phyloP scores from a whole-genome alignment of 2,797 vertebrate species.

The Rhinichthys osculus region DNA sequence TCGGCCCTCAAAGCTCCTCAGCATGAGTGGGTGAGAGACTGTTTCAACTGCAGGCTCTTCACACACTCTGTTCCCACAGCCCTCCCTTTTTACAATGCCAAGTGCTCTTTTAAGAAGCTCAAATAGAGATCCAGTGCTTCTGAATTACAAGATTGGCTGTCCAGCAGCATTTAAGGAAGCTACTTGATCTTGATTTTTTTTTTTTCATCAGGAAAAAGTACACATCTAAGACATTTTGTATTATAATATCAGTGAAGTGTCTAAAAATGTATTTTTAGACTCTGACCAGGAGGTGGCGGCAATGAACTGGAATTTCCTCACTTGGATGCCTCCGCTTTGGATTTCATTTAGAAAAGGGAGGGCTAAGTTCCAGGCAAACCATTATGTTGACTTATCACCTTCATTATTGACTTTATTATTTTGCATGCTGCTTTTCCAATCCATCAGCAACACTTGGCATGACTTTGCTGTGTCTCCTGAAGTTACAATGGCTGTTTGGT shows the following conservation, averaged over 20 bases:
- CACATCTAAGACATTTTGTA: neutral
- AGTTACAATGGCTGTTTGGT: conserved; percentile 45
- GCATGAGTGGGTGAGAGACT: conserved; percentile 33
- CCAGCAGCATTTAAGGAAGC: conserved; percentile 50
- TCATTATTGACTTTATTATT: conserved; percentile 64
- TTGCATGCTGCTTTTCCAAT: conserved; percentile 57
- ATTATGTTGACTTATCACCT: conserved; percentile 63
- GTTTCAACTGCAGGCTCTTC: conserved; percentile 51
- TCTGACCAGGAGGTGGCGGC: conserved; percentile 74
- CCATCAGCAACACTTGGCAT: conserved; percentile 48
- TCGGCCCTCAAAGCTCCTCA: conserved; percentile 41
- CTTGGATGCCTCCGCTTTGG: conserved; percentile 65
- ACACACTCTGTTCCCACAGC: conserved; percentile 30
- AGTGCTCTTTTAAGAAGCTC: conserved; percentile 51
- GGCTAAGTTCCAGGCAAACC: conserved; percentile 46
- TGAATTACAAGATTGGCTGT: conserved; percentile 66
- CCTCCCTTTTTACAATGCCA: conserved; percentile 26
- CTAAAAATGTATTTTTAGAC: conserved; percentile 12
- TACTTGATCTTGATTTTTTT: neutral
- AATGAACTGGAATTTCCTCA: conserved; percentile 68
- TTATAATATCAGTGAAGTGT: neutral
- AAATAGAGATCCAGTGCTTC: conserved; percentile 66
- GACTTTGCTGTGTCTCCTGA: conserved; percentile 25
- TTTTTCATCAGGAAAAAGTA: neutral
- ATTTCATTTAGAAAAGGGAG: conserved; percentile 36